Conservation (phyloP, 2,113 vertebrate genomes). For the Thermophis baileyi region DNA sequence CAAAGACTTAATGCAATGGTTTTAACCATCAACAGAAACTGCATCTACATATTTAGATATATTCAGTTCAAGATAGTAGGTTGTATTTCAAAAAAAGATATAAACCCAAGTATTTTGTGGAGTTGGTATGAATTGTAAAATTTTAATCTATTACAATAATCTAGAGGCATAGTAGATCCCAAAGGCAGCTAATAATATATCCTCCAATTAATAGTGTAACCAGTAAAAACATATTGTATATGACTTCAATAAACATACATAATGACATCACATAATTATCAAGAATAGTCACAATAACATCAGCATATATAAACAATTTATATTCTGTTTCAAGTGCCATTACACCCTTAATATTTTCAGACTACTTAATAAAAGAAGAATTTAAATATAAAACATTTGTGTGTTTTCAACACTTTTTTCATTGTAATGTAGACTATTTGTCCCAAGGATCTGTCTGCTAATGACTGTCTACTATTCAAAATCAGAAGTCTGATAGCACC, state of each 20-base stretch:
- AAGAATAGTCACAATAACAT: background rate
- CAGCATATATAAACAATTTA: background rate
- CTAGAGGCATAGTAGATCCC: background rate
- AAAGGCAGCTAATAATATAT: background rate
- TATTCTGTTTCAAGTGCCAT: background rate
- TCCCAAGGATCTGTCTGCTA: background rate
- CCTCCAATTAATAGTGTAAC: background rate
- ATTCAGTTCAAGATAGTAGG: background rate
- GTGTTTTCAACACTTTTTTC: background rate
- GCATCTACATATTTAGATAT: background rate
- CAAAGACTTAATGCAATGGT: background rate
- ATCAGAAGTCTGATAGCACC: background rate
- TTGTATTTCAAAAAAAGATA: background rate
- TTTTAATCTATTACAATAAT: background rate
- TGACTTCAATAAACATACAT: background rate
- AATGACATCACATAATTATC: background rate
- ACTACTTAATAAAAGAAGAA: background rate
- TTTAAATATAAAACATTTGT: background rate
- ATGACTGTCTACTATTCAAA: background rate
- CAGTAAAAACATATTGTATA: background rate
- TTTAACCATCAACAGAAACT: background rate
- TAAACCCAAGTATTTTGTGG: background rate
- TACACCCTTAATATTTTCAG: background rate
- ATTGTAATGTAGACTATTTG: background rate
- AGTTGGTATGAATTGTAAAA: background rate